Base-by-base conservation (phyloP, 1,140 invertebrate genomes). In the Brachionus calyciflorus region DNA sequence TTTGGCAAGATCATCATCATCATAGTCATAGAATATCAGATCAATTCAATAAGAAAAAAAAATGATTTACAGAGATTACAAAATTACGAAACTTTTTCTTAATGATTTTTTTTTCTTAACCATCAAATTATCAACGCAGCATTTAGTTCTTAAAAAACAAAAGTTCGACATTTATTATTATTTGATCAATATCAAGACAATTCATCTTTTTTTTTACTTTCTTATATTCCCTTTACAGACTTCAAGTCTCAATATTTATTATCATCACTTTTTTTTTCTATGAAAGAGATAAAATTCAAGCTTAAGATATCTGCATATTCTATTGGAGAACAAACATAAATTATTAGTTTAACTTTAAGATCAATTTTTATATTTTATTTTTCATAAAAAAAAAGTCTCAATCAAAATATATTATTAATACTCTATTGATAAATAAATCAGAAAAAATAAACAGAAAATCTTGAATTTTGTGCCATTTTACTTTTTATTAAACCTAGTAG, bases 61-160 rank as follows among this genome's bases (percentile, higher is more conserved):
- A 60, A 40, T 60, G 28, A 24, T 65, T 65, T 65, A 44, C n/a
- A 44, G 60, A n/a, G n/a, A n/a, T n/a, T n/a, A n/a, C n/a, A n/a
- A n/a, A n/a, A 65, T 65, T 65, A 44, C 33, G 40, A 65, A 44
- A 65, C 21, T 44, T 19, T 19, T 65, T 33, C 19, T 19, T 41
- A 44, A 44, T 65, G 33, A 65, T 65, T 44, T 65, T 65, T 5
- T 46, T 65, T 44, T 44, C 24, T 41, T 24, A 44, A 44, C 60
- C 60, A 41, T 65, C 60, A 65, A 65, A 65, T 65, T 65, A 65
- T 65, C 60, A 65, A 65, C 60, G 60, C 60, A 65, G 60, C 60
- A 65, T 65, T 65, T 65, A 60, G n/a, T n/a, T n/a, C 55, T 60
- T 60, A 33, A 65, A 65, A 65, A 65, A 65, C 60, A 65, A 65